These are phyloP conservation scores for Chloebia gouldiae DNA, from an alignment of 2,113 vertebrate genomes.

Conservation along the genomic window DNA sequence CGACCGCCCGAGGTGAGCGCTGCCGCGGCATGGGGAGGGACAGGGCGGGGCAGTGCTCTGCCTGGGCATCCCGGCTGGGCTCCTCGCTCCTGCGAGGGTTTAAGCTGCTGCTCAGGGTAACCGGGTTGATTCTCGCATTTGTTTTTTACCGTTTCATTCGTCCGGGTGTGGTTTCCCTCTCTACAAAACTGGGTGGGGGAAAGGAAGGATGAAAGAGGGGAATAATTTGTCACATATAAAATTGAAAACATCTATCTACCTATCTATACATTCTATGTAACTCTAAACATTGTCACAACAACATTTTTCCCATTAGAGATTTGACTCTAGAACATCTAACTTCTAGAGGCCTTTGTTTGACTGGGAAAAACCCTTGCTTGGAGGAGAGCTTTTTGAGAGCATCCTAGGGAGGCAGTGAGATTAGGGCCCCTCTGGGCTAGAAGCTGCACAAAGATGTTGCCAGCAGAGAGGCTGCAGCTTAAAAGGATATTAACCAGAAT, in stretches of 20 bases:
- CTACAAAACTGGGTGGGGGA: rapidly evolving
- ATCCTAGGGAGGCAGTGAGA: background rate
- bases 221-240: background rate
- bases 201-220: background rate
- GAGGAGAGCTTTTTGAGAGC: background rate
- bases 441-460: background rate
- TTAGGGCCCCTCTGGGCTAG: background rate
- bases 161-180: background rate
- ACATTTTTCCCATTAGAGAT: background rate
- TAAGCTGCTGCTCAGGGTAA: background rate
- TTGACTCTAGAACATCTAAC: background rate
- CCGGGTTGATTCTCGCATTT: rapidly evolving
- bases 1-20: conserved; percentile 83
- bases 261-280: background rate
- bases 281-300: background rate
- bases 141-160: rapidly evolving
- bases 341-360: background rate
- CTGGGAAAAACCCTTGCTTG: background rate
- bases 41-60: background rate
- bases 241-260: background rate
- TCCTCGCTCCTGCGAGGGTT: background rate
- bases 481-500: background rate
- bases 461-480: background rate
- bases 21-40: rapidly evolving
- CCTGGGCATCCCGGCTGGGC: background rate